Percentiles rank a stretch among this genome's conserved stretches.
Evolutionary conservation across 2,888 invertebrate species (phyloP).

Genomic region (Halocaridina rubra): DNA sequence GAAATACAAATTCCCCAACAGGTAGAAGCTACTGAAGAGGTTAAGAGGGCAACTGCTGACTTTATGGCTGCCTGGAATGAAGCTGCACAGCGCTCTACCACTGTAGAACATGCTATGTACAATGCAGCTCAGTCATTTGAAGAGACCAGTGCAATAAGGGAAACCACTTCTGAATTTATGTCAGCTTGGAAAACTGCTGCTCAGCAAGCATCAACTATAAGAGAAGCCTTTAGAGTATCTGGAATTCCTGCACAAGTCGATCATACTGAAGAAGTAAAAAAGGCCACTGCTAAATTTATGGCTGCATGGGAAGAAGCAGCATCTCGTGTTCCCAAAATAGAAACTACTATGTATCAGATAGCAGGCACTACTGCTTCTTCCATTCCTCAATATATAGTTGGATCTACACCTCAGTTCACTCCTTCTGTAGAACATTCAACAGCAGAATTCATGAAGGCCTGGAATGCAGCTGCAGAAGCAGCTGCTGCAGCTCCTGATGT

Average conservation of each 20-base stretch:
- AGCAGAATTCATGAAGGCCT: slow-evolving; percentile 33
- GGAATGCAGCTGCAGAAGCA: slow-evolving; percentile 28
- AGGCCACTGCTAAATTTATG: slow-evolving; percentile 14
- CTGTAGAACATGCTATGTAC: slow-evolving; percentile 12
- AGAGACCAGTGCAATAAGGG: slow-evolving; percentile 4
- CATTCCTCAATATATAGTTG: background rate
- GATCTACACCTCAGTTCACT: slow-evolving; percentile 38
- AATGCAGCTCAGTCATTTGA: background rate
- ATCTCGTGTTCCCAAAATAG: slow-evolving; percentile 22
- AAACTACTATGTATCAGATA: slow-evolving; percentile 22
- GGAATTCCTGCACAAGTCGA: background rate
- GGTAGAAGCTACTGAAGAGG: slow-evolving; percentile 32
- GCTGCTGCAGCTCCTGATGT: slow-evolving; percentile 30
- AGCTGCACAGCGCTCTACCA: slow-evolving; percentile 26
- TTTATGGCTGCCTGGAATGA: slow-evolving; percentile 44
- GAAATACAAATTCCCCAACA: slow-evolving; percentile 19
- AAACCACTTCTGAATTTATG: slow-evolving; percentile 29
- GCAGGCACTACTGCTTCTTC: slow-evolving; percentile 19
- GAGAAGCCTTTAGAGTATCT: background rate
- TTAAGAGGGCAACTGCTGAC: slow-evolving; percentile 23
- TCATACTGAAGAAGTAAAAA: background rate
- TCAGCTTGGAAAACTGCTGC: slow-evolving; percentile 36
- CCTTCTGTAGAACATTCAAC: slow-evolving; percentile 15
- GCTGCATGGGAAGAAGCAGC: slow-evolving; percentile 25
- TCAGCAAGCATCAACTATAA: slow-evolving; percentile 15